These are phyloP conservation scores for Sebastiscus tertius DNA, from an alignment of 2,797 vertebrate species.

Conservation along the genomic window DNA sequence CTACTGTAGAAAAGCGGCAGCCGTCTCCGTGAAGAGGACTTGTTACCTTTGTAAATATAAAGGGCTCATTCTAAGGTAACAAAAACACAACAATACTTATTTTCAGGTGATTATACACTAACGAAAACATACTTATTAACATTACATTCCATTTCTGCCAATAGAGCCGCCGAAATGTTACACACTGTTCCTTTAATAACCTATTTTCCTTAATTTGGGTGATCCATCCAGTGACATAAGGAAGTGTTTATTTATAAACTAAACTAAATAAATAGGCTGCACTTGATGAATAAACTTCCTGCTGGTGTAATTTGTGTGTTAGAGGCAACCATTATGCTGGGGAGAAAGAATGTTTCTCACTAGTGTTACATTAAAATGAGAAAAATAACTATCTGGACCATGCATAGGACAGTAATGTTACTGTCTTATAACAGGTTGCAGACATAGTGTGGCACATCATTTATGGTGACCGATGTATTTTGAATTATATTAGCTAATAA, in stretches of 20 bases:
- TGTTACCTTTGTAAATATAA: too few relatives aligned
- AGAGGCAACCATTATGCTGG: not conserved
- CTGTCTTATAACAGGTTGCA: not conserved
- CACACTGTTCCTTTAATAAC: too few relatives aligned
- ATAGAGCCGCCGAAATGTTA: too few relatives aligned
- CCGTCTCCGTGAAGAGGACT: too few relatives aligned
- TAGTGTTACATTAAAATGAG: not conserved
- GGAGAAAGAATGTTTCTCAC: not conserved
- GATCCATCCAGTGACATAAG: not conserved
- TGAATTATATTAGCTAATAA: not conserved
- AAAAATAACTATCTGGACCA: not conserved
- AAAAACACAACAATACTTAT: too few relatives aligned
- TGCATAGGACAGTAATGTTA: not conserved
- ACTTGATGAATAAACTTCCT: not conserved
- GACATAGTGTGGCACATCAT: not conserved
- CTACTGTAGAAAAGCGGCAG: too few relatives aligned
- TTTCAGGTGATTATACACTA: too few relatives aligned
- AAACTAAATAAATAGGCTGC: not conserved
- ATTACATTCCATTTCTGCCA: too few relatives aligned
- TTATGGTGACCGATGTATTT: not conserved
- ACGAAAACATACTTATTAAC: too few relatives aligned
- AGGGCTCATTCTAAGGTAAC: too few relatives aligned
- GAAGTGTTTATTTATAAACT: not conserved
- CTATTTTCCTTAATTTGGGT: not conserved
- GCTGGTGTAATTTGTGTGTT: not conserved